phyloP scores from a whole-genome alignment of 2,888 invertebrate genomes.

The Apamea monoglypha region DNA sequence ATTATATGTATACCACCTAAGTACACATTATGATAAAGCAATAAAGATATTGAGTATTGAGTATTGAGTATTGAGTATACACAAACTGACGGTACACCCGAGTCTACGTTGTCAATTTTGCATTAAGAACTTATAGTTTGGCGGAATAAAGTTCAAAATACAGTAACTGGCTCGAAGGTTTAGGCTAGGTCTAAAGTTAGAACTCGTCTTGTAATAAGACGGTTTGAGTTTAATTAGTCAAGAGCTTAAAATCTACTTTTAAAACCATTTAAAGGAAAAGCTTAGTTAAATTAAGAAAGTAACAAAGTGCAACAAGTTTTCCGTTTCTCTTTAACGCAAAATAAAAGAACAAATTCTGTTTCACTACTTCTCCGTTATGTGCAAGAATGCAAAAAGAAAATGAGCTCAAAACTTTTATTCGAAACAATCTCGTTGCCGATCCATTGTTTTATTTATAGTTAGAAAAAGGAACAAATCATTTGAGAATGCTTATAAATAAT shows the following conservation, averaged over 20 bases:
- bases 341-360: slow-evolving; percentile 31
- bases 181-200: background rate
- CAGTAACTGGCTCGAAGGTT: background rate
- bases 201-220: background rate
- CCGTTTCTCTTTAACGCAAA: slow-evolving; percentile 12
- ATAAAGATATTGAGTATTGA: no score
- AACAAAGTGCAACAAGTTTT: slow-evolving; percentile 25
- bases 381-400: slow-evolving; percentile 26
- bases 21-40: no score
- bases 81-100: no score
- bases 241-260: background rate
- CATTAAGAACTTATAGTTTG: background rate
- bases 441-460: slow-evolving; percentile 21
- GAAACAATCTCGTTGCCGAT: slow-evolving; percentile 4
- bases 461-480: slow-evolving; percentile 12
- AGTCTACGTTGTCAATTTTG: background rate
- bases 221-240: background rate
- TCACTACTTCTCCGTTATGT: slow-evolving; percentile 7
- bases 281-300: slow-evolving; percentile 5
- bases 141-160: background rate
- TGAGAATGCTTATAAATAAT: no score
- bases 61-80: no score
- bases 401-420: slow-evolving; percentile 25
- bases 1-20: no score
- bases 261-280: background rate